Base-by-base conservation (phyloP, 2,797 vertebrate species). In the Lacerta viridis region DNA sequence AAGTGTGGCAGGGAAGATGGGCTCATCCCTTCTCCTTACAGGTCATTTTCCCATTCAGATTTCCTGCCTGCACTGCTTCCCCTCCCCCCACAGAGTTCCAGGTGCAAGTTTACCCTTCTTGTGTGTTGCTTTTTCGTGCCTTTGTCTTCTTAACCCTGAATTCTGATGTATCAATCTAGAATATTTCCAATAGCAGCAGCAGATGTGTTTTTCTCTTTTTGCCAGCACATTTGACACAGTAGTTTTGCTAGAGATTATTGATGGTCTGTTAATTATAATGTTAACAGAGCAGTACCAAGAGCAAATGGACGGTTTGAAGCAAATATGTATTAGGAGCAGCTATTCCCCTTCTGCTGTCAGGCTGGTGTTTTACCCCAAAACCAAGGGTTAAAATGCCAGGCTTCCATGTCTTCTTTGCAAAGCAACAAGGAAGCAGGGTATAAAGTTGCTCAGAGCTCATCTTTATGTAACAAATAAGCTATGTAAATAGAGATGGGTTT, bases 401-500 rank as follows among this genome's bases (percentile, higher is more conserved):
- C 75, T 75, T 61, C 7, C 64, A 29, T 33, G 20, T 7, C 79
- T 64, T 2, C 17, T 20, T 7, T 81, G 89, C 89, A 86, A 88
- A 94, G 88, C 43, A 39, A 77, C 33, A 41, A 17, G 43, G 75
- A 76, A 50, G 59, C 27, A 66, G 13, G 20, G 9, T 36, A 25
- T 33, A 39, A 13, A 27, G 33, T 75, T 68, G 80, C 69, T 85
- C 39, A 36, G 36, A 33, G 33, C 27, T 85, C 15, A 50, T 11
- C 9, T 75, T 50, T 50, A 41, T 81, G 43, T 68, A 50, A 81
- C 61, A 81, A 75, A 41, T 59, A 66, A 81, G n/a, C 5, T n/a
- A 41, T n/a, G 17, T 87, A 82, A 50, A 18, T 83, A 87, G 92
- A 95, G 86, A 89, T 87, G 61, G 80, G 89, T 90, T 83, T 75